These are phyloP conservation scores for Penelope pileata DNA, from an alignment of 2,113 vertebrate genomes.

Conservation along the genomic window DNA sequence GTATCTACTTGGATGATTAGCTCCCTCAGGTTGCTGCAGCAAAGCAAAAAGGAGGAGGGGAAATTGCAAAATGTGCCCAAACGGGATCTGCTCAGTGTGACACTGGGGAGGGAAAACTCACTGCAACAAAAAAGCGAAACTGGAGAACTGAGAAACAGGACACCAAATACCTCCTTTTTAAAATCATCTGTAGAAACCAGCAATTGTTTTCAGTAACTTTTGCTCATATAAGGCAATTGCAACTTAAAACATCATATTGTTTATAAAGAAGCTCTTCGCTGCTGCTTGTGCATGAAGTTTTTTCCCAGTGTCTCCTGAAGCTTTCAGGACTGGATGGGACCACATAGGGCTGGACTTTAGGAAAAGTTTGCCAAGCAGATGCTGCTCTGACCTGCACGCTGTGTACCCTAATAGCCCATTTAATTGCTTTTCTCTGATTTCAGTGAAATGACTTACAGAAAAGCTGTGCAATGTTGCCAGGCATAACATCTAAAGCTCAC, in stretches of 20 bases:
- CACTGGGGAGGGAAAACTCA: background rate
- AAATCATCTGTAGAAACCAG: background rate
- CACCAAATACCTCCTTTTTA: background rate
- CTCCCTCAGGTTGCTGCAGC: background rate
- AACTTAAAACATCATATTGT: background rate
- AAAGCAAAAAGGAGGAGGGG: background rate
- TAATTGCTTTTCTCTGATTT: background rate
- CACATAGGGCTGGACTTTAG: background rate
- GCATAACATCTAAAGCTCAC: background rate
- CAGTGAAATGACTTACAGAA: background rate
- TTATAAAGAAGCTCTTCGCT: background rate
- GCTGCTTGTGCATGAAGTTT: background rate
- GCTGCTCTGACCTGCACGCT: background rate
- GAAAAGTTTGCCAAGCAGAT: background rate
- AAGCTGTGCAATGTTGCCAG: background rate
- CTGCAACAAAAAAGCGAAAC: background rate
- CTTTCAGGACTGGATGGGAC: background rate
- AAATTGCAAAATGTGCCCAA: background rate
- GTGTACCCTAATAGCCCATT: background rate
- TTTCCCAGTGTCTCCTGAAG: background rate
- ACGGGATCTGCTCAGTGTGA: background rate
- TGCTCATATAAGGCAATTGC: background rate
- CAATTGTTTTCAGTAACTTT: background rate
- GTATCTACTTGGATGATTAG: background rate
- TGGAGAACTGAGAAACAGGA: background rate